Base-by-base conservation (phyloP, 1,140 invertebrate species). In the Cotesia glomerata region DNA sequence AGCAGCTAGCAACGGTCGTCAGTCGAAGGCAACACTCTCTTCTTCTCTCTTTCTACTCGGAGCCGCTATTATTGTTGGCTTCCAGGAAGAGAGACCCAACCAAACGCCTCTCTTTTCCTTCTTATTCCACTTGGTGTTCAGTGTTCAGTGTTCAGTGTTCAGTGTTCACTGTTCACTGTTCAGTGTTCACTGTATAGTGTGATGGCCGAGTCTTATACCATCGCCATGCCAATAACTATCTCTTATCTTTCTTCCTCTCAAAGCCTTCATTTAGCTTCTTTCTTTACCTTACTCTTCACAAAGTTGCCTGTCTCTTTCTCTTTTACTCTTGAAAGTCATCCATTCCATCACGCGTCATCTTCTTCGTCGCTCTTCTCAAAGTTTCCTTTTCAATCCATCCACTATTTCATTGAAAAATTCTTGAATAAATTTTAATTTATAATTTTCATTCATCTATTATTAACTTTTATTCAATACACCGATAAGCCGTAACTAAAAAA, bases 51-150 rank as follows among this genome's bases (percentile, higher is more conserved):
- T 3, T 45, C 39, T 5, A 45, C 74, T 78, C 61, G 67, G 34
- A 77, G 73, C 82, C 77, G 77, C 85, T 81, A 76, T 85, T 86
- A 69, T 84, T 84, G 75, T 82, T 80, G 84, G 82, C 85, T 85
- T 85, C 86, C 78, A 83, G 84, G 73, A 86, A 83, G 75, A 85
- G 80, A 78, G 85, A 81, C 52, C 83, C 81, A 63, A 82, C 82
- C 84, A 84, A 86, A 74, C 75, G 78, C 71, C 75, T 76, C 74
- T 77, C 63, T 74, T 75, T 76, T 76, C 66, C 73, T 75, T 74
- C 72, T 72, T 73, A 66, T 73, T 64, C 62, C 63, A 58, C 64
- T 64, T 64, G 58, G 63, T 68, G 7, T 71, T 59, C 56, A 56
- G 73, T 39, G 56, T 56, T 67, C 63, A 45, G 64, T n/a, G 13